These are phyloP conservation scores for Pangasius larnaudii DNA, from an alignment of 2,797 vertebrate genomes.

Conservation along the genomic window DNA sequence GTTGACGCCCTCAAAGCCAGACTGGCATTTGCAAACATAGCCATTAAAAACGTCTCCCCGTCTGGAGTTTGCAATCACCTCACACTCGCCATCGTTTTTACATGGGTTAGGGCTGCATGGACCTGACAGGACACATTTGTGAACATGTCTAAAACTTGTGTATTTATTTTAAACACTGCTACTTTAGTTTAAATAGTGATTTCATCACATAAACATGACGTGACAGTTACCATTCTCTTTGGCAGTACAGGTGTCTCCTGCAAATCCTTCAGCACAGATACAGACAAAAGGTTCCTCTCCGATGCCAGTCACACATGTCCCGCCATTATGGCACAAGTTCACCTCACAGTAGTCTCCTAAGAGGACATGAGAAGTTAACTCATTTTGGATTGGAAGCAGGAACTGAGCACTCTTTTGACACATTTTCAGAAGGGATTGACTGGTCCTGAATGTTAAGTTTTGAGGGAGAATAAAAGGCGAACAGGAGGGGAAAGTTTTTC, in stretches of 20 bases:
- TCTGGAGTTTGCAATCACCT: conserved; percentile 71
- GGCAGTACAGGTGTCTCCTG: conserved; percentile 86
- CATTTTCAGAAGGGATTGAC: conserved; percentile 24
- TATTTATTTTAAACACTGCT: not conserved
- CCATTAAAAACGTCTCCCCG: conserved; percentile 88
- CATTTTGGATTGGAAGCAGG: conserved; percentile 39
- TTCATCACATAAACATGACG: not conserved
- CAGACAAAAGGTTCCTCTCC: conserved; percentile 85
- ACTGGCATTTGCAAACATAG: conserved; percentile 87
- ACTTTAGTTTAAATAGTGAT: not conserved
- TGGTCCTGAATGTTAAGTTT: conserved; percentile 57
- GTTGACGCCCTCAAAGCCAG: conserved; percentile 84
- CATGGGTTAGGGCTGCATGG: conserved; percentile 92
- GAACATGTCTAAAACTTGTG: not conserved
- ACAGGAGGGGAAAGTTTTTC: conserved; percentile 44
- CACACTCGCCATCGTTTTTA: conserved; percentile 81
- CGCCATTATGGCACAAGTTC: conserved; percentile 88
- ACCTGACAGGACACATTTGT: conserved; percentile 69
- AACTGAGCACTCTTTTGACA: conserved; percentile 46
- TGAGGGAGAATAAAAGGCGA: conserved; percentile 43
- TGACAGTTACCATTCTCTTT: conserved; percentile 82
- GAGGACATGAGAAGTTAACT: conserved; percentile 38
- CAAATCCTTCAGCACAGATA: conserved; percentile 87
- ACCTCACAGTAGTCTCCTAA: conserved; percentile 88
- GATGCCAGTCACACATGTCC: conserved; percentile 84